Evolutionary conservation across 2,797 vertebrate genomes (phyloP).

Genomic region (Xiphophorus birchmanni): DNA sequence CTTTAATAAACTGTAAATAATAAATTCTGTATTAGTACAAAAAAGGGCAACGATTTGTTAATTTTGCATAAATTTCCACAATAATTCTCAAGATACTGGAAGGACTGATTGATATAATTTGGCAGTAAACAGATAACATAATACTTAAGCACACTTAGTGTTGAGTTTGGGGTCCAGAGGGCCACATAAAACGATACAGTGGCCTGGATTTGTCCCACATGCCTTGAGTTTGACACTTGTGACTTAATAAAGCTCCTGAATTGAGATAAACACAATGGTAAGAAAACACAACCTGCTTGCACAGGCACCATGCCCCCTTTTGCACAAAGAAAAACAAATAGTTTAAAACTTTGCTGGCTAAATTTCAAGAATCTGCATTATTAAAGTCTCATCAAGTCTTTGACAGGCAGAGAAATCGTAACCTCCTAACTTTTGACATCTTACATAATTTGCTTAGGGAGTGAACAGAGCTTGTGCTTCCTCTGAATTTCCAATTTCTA

Average conservation of each 20-base stretch:
- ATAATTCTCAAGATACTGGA: too few relatives aligned
- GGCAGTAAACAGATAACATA: too few relatives aligned
- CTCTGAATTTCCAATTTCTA: neutral
- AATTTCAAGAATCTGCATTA: constrained; percentile 23
- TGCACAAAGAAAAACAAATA: constrained; percentile 25
- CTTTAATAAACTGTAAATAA: too few relatives aligned
- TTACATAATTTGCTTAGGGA: neutral
- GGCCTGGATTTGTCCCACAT: too few relatives aligned
- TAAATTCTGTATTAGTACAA: too few relatives aligned
- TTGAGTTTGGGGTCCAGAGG: too few relatives aligned
- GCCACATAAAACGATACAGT: too few relatives aligned
- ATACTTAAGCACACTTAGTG: too few relatives aligned
- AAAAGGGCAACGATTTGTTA: too few relatives aligned
- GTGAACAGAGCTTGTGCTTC: neutral
- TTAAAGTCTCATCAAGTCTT: constrained; percentile 16
- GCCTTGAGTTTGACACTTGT: too few relatives aligned
- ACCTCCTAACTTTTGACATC: neutral
- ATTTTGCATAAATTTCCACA: too few relatives aligned
- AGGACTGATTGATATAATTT: too few relatives aligned
- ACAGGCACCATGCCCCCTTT: constrained; percentile 14
- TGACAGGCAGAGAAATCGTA: neutral
- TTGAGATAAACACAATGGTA: constrained; percentile 26
- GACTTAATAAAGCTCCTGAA: neutral
- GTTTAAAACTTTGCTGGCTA: neutral
- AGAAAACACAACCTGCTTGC: constrained; percentile 24